phyloP scores from a whole-genome alignment of 2,797 vertebrate genomes.

The Chrosomus eos region DNA sequence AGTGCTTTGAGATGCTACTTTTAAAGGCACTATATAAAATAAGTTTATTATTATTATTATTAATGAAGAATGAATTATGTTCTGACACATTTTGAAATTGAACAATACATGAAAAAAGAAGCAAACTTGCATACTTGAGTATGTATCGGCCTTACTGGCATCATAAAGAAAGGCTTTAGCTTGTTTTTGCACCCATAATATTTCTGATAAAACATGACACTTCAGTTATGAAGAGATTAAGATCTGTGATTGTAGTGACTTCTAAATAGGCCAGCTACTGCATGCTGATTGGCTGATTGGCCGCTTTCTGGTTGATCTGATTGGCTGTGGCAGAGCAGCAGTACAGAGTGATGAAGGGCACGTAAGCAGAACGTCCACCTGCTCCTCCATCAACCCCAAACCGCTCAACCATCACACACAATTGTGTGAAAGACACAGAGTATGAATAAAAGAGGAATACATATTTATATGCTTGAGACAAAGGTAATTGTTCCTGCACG shows the following conservation, averaged over 20 bases:
- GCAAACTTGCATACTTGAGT: neutral
- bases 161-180: neutral
- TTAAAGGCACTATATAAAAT: too few relatives aligned
- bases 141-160: neutral
- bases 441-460: neutral
- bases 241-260: neutral
- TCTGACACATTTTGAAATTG: neutral
- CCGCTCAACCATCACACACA: constrained; percentile 70
- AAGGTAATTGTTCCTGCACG: neutral
- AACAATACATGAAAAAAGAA: neutral
- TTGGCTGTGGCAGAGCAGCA: constrained; percentile 38
- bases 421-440: constrained; percentile 24
- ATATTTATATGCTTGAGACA: neutral
- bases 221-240: constrained; percentile 22
- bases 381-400: constrained; percentile 75
- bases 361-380: constrained; percentile 82
- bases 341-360: constrained; percentile 62
- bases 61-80: neutral
- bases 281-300: constrained; percentile 31
- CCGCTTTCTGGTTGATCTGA: constrained; percentile 21
- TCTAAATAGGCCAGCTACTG: neutral
- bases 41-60: too few relatives aligned
- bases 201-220: neutral
- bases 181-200: neutral
- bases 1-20: too few relatives aligned